phyloP scores from a whole-genome alignment of 2,888 invertebrate species.

The Apamea sordens region DNA sequence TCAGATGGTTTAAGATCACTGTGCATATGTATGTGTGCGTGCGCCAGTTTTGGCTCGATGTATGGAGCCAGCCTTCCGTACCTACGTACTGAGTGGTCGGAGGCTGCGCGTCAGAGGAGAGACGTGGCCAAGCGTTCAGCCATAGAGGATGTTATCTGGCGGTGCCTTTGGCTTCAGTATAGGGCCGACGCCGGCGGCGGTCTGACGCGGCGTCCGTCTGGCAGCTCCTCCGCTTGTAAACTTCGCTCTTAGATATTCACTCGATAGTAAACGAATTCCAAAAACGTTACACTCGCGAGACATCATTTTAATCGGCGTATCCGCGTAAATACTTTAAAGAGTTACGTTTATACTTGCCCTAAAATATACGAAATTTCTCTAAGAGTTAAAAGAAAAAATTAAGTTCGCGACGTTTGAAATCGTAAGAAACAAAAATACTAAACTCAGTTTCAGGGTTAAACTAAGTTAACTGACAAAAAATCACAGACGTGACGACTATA shows the following conservation, averaged over 20 bases:
- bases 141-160: constrained; percentile 58
- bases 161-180: constrained; percentile 89
- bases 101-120: constrained; percentile 66
- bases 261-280: constrained; percentile 50
- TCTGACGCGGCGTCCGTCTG: constrained; percentile 76
- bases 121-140: constrained; percentile 63
- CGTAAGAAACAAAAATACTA: neutral
- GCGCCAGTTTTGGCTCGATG: constrained; percentile 5
- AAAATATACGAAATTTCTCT: neutral
- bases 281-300: constrained; percentile 65
- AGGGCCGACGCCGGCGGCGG: constrained; percentile 75
- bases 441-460: neutral
- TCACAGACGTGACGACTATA: neutral
- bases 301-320: constrained; percentile 10
- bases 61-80: constrained; percentile 14
- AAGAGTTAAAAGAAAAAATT: neutral
- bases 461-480: neutral
- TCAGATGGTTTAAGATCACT: neutral
- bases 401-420: neutral
- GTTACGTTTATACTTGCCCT: neutral
- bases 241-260: constrained; percentile 73
- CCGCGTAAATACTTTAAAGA: neutral
- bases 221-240: constrained; percentile 72
- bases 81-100: constrained; percentile 37
- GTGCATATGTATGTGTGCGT: constrained; percentile 28